Conservation (phyloP, 2,113 vertebrate genomes). For the Hemichromis elongatus region DNA sequence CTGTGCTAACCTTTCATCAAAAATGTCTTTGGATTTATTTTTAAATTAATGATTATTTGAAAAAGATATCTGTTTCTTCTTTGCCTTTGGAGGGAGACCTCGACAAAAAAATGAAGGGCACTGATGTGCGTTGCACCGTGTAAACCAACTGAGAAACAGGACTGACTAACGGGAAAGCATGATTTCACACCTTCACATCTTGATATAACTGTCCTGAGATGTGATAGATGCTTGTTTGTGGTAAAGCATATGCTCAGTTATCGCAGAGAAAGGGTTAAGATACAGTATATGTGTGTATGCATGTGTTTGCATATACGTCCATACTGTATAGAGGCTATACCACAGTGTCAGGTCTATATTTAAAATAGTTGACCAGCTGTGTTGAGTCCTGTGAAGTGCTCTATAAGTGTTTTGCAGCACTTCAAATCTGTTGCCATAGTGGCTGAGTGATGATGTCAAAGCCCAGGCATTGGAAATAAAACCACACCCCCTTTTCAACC, state of each 20-base stretch:
- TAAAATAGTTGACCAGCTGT: constrained; percentile 55
- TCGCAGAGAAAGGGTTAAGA: neutral
- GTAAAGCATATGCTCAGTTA: neutral
- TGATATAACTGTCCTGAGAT: neutral
- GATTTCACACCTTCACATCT: neutral
- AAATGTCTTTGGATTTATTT: neutral
- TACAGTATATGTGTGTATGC: neutral
- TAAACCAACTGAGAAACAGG: neutral
- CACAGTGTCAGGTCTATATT: constrained; percentile 53
- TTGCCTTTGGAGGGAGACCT: neutral
- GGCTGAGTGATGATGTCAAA: constrained; percentile 63
- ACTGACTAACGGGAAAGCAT: neutral
- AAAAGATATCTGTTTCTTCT: neutral
- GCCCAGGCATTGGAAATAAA: constrained; percentile 38
- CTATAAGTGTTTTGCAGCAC: constrained; percentile 62
- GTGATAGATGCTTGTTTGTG: neutral
- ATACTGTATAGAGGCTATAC: neutral
- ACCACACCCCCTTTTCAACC: constrained; percentile 29
- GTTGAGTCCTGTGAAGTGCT: constrained; percentile 28
- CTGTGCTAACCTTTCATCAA: neutral
- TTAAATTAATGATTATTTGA: accelerated
- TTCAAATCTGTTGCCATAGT: constrained; percentile 60
- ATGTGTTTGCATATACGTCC: neutral
- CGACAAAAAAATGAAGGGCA: neutral
- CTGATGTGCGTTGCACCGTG: neutral